Evolutionary conservation across 1,140 invertebrate genomes (phyloP).

Genomic region (Drosophila ananassae): DNA sequence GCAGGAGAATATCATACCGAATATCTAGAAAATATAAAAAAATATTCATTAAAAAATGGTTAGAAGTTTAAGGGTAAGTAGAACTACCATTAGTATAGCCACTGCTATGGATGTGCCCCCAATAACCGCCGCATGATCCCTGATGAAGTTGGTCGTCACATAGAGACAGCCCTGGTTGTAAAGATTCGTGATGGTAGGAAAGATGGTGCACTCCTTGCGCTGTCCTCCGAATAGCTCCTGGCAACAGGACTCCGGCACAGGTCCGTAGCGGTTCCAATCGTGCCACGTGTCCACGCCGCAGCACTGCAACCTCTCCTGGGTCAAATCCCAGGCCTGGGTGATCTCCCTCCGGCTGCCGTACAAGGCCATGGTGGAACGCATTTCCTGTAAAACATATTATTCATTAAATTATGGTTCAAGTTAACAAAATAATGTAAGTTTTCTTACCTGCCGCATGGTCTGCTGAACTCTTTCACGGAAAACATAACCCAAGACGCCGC

Average conservation of each 20-base stretch:
- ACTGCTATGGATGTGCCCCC: constrained; percentile 92
- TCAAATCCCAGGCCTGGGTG: constrained; percentile 92
- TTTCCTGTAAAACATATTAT: constrained; percentile 85
- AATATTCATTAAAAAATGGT: not conserved
- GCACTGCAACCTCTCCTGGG: constrained; percentile 91
- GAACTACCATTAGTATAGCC: constrained; percentile 89
- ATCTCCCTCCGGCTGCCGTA: constrained; percentile 89
- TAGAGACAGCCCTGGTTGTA: constrained; percentile 90
- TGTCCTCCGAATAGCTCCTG: constrained; percentile 87
- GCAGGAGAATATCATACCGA: constrained; percentile 90
- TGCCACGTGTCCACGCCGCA: constrained; percentile 90
- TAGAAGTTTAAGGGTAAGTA: not conserved
- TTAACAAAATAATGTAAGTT: not conserved
- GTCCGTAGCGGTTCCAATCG: constrained; percentile 92
- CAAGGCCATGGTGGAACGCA: constrained; percentile 89
- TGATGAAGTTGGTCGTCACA: constrained; percentile 88
- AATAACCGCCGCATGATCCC: constrained; percentile 91
- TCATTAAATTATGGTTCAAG: not conserved
- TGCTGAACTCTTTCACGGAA: constrained; percentile 91
- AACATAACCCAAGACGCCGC: constrained; percentile 94
- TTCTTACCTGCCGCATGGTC: constrained; percentile 86
- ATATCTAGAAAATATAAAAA: constrained; percentile 77
- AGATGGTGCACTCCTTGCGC: constrained; percentile 88
- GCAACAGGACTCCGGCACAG: constrained; percentile 92
- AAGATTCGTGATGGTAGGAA: constrained; percentile 87